phyloP scores from a whole-genome alignment of 2,797 vertebrate species.

The Spinus olivaceus region DNA sequence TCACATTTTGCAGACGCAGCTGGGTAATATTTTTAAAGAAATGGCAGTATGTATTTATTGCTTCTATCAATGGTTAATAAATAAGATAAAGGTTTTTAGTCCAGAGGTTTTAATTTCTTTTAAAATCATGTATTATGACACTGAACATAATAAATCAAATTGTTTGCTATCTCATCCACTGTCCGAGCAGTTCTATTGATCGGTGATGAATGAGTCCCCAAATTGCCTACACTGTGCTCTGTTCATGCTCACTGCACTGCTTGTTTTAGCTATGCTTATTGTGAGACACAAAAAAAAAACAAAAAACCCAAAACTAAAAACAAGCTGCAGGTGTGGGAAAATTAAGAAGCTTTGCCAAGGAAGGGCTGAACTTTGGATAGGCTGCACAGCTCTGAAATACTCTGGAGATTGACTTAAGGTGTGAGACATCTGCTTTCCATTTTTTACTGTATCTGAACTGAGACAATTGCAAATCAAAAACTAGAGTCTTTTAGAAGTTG shows the following conservation, averaged over 20 bases:
- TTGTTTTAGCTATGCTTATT: background rate
- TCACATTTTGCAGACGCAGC: background rate
- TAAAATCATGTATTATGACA: conserved; percentile 1
- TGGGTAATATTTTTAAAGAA: background rate
- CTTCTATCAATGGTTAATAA: background rate
- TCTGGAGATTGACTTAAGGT: background rate
- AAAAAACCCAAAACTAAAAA: background rate
- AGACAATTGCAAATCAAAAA: background rate
- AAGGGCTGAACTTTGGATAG: background rate
- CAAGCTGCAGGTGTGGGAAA: background rate
- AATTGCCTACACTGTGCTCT: background rate
- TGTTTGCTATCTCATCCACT: conserved; percentile 5
- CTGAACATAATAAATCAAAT: conserved; percentile 12
- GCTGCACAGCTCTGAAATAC: background rate
- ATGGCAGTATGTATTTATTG: conserved; percentile 2
- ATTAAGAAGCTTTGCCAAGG: background rate
- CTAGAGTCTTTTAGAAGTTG: conserved; percentile 3
- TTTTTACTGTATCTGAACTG: background rate
- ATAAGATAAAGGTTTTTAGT: conserved; percentile 13
- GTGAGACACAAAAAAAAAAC: background rate
- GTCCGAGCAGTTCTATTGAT: background rate
- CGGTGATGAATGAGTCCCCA: background rate
- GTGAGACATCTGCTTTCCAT: background rate
- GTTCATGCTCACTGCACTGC: background rate
- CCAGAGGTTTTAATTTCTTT: conserved; percentile 28